Conservation (phyloP, 1,140 invertebrate genomes). For the Cherax quadricarinatus region DNA sequence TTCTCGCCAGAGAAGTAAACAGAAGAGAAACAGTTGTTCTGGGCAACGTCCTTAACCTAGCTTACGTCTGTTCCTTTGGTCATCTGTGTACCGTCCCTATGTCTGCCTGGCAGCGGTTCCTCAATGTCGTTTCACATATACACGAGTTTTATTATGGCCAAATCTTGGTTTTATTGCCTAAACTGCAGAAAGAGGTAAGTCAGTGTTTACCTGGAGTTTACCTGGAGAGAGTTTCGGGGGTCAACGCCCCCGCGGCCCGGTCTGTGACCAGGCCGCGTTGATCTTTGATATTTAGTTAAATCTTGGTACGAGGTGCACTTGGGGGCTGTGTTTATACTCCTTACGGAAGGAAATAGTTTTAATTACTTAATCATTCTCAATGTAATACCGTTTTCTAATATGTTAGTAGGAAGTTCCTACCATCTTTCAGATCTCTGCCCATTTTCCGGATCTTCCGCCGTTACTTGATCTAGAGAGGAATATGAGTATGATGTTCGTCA, state of each 20-base stretch:
- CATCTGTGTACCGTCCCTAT: background rate
- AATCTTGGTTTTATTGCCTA: background rate
- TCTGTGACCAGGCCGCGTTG: too few species aligned
- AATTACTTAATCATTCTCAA: too few species aligned
- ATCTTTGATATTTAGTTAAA: too few species aligned
- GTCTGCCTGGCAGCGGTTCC: background rate
- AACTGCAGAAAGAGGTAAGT: conserved; percentile 38
- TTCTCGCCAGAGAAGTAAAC: conserved; percentile 17
- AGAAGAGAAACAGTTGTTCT: conserved; percentile 12
- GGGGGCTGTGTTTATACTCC: too few species aligned
- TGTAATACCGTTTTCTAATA: too few species aligned
- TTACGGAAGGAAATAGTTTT: too few species aligned
- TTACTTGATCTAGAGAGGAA: conserved; percentile 37
- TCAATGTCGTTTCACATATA: background rate
- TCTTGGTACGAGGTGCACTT: too few species aligned
- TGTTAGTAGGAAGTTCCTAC: background rate
- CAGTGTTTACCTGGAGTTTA: too few species aligned
- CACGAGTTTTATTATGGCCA: background rate
- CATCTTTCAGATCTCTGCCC: background rate
- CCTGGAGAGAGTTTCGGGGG: too few species aligned
- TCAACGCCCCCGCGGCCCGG: too few species aligned
- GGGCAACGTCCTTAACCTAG: conserved; percentile 47
- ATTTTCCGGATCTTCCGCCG: conserved; percentile 4
- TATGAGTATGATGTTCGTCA: background rate
- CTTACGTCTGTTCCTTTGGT: background rate